A percentile compares a stretch with the other conserved stretches of the same genome.
Conservation (phyloP, 1,140 invertebrate genomes). For the Anagrus nilaparvatae region DNA sequence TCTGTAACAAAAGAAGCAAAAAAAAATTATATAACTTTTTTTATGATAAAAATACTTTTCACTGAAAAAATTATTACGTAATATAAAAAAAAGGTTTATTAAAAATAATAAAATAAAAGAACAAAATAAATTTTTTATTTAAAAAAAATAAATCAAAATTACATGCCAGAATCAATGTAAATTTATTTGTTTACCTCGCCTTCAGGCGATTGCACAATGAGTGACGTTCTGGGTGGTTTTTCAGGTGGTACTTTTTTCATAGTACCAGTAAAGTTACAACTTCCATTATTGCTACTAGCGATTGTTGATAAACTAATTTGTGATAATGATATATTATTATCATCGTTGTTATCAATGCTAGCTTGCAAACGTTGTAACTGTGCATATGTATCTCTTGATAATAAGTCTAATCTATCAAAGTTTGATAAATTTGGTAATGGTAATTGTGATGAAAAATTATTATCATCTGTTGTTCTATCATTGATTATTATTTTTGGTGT, state of each 20-base stretch:
- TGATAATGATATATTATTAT: slow-evolving; percentile 17
- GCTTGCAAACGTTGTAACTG: slow-evolving; percentile 33
- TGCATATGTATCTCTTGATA: slow-evolving; percentile 22
- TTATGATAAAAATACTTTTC: too few species aligned
- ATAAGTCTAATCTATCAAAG: slow-evolving; percentile 31
- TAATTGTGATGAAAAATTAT: slow-evolving; percentile 30
- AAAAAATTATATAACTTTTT: neutral
- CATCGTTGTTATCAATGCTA: slow-evolving; percentile 27
- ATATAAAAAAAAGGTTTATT: too few species aligned
- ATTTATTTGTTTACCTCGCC: slow-evolving; percentile 33
- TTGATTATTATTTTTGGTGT: slow-evolving; percentile 9
- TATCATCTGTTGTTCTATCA: slow-evolving; percentile 14
- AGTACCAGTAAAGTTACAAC: slow-evolving; percentile 31
- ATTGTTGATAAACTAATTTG: slow-evolving; percentile 17
- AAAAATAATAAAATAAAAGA: neutral
- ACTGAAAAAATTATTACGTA: too few species aligned
- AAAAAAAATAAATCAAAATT: slow-evolving; percentile 5
- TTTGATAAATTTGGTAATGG: slow-evolving; percentile 31
- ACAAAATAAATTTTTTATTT: neutral
- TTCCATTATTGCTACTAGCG: too few species aligned
- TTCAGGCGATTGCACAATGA: slow-evolving; percentile 38
- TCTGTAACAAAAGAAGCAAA: slow-evolving; percentile 46
- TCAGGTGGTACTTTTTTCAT: slow-evolving; percentile 40
- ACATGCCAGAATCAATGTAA: neutral
- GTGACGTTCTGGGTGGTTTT: slow-evolving; percentile 40